Evolutionary conservation across 2,888 invertebrate species (phyloP), one percentile per base, ranked within the genome.

Genomic region (Kuschelorhynchus macadamiae): DNA sequence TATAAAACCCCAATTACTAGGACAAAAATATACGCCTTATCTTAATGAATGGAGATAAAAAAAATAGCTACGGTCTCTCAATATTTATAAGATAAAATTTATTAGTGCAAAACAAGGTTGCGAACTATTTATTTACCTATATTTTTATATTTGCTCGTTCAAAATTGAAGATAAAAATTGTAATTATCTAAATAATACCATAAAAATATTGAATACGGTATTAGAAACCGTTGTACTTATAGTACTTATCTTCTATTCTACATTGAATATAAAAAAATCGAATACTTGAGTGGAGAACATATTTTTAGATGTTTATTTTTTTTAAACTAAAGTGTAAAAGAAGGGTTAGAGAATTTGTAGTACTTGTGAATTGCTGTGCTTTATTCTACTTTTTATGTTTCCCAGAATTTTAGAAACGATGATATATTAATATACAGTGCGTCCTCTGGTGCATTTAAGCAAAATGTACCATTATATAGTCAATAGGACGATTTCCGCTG

Each of bases 121-220:
- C 39, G 50, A 60, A 60, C 60, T 60, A 60, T 60, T 60, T 60
- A 41, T 60, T 53, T 53, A 53, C 53, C 41, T 39, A 50, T 49
- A 49, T 60, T 50, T 49, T 60, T 42, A 39, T 39, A 30, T 59
- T 59, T 59, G 46, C 21, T 46, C 59, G 47, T 32, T 33, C 9
- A 17, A 44, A 57, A 41, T 36, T 14, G 32, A 46, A 47, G 59
- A 59, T 59, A 59, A 59, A 46, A 59, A 59, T 59, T 44, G 18
- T 17, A 47, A 59, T 59, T 44, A 32, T 59, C 47, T 47, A 36
- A 30, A 36, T 59, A 36, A 56, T 33, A 20, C 44, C 47, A 47
- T 59, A 59, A 59, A 59, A 46, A 46, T 46, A 20, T 20, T 59
- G 36, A 59, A 47, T 59, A 47, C 59, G 47, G 14, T 52, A 52